phyloP scores from a whole-genome alignment of 2,797 vertebrate species.

The Manis pentadactyla region DNA sequence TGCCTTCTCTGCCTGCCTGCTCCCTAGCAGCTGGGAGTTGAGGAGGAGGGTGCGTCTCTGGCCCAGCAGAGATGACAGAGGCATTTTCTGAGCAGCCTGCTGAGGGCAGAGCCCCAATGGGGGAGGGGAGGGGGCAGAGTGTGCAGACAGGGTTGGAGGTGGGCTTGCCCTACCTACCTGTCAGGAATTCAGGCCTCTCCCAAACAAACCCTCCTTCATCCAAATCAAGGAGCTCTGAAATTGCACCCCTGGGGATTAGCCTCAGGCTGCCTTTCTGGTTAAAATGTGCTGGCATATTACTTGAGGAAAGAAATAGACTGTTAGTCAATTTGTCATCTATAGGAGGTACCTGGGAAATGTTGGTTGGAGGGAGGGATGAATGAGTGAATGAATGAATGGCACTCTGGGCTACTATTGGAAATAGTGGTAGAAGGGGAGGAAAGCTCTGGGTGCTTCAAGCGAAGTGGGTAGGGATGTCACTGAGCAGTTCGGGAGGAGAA shows the following conservation, averaged over 20 bases:
- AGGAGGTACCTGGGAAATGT: neutral
- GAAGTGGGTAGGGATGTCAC: neutral
- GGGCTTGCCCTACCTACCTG: fast-evolving
- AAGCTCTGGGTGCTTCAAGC: neutral
- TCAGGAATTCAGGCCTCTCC: neutral
- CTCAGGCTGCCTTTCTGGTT: neutral
- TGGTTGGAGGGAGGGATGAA: neutral
- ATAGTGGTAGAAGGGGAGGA: no score
- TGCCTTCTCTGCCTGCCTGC: neutral
- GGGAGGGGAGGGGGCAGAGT: neutral
- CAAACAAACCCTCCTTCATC: neutral
- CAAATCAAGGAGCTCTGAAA: slow-evolving; percentile 5
- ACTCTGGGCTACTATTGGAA: neutral
- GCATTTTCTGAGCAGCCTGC: neutral
- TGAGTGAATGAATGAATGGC: neutral
- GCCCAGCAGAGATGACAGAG: neutral
- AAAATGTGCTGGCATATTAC: neutral
- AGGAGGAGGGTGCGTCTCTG: neutral
- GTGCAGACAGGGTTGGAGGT: neutral
- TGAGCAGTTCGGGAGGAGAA: neutral
- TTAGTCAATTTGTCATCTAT: neutral
- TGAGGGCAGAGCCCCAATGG: neutral
- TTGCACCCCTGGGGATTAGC: neutral
- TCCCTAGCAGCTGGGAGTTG: slow-evolving; percentile 47
- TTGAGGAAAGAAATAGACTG: neutral